Evolutionary conservation across 2,797 vertebrate genomes (phyloP).

Genomic region (Hoplostethus atlanticus): DNA sequence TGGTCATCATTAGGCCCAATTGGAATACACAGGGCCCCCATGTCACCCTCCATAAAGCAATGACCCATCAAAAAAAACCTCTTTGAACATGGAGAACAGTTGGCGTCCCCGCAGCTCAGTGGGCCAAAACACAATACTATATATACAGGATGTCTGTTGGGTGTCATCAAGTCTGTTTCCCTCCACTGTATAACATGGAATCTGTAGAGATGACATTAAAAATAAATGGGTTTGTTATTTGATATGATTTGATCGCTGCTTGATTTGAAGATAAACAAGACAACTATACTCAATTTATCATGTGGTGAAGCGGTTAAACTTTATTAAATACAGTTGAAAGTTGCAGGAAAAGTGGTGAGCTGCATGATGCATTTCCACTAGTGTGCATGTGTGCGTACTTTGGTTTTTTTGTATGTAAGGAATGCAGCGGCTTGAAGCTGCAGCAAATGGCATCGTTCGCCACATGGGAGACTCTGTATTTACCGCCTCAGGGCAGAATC

Average conservation of each 20-base stretch:
- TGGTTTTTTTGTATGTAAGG: neutral
- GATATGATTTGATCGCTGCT: too few species aligned
- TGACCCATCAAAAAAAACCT: conserved; percentile 40
- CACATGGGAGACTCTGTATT: conserved; percentile 26
- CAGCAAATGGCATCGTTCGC: conserved; percentile 12
- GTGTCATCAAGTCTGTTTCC: too few species aligned
- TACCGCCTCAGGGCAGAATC: conserved; percentile 25
- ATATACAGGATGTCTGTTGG: neutral
- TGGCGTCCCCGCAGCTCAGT: conserved; percentile 16
- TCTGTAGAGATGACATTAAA: too few species aligned
- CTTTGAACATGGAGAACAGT: conserved; percentile 28
- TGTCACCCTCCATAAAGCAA: conserved; percentile 35
- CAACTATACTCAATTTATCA: too few species aligned
- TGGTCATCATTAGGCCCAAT: conserved; percentile 43
- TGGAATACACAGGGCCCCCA: conserved; percentile 12
- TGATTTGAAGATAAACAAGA: too few species aligned
- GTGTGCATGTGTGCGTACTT: too few species aligned
- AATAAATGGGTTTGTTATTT: too few species aligned
- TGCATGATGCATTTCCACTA: too few species aligned
- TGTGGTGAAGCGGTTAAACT: too few species aligned
- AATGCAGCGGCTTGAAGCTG: neutral
- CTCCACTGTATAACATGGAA: neutral
- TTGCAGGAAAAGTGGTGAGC: too few species aligned
- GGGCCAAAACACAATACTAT: neutral
- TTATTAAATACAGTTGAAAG: too few species aligned